phyloP scores from a whole-genome alignment of 2,113 vertebrate genomes.

The Raja brachyura region DNA sequence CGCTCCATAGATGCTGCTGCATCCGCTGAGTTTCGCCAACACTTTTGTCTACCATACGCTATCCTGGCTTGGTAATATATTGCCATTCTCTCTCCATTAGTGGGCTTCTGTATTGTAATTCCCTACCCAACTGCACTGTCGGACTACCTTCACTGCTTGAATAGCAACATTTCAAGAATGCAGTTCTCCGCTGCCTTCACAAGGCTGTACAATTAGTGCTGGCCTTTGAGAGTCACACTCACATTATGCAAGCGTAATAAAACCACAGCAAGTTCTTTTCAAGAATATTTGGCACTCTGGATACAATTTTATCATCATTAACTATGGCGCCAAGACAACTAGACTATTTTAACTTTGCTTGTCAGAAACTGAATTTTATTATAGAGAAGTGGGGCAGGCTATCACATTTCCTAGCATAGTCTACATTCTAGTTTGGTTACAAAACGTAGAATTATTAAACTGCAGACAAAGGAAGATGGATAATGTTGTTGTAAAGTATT shows the following conservation, averaged over 20 bases:
- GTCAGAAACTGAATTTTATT: constrained; percentile 23
- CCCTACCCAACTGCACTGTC: no score
- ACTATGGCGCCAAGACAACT: constrained; percentile 25
- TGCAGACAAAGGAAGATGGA: background rate
- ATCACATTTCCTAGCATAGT: background rate
- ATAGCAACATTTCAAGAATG: no score
- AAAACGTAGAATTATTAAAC: background rate
- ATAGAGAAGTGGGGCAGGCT: background rate
- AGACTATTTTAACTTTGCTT: constrained; percentile 24
- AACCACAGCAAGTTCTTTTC: background rate
- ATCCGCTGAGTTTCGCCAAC: no score
- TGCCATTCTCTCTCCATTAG: no score
- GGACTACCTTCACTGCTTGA: no score
- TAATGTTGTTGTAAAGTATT: constrained; percentile 9
- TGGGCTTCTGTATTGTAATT: no score
- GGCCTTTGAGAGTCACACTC: no score
- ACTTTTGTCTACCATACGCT: no score
- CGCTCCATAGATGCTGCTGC: no score
- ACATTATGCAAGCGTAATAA: background rate
- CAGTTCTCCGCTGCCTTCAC: no score
- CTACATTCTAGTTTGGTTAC: background rate
- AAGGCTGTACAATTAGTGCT: no score
- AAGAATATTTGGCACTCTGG: constrained; percentile 9
- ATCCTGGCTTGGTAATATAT: no score
- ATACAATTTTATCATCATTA: constrained; percentile 19